phyloP scores from a whole-genome alignment of 2,888 invertebrate genomes.

The Thymelicus acteon region DNA sequence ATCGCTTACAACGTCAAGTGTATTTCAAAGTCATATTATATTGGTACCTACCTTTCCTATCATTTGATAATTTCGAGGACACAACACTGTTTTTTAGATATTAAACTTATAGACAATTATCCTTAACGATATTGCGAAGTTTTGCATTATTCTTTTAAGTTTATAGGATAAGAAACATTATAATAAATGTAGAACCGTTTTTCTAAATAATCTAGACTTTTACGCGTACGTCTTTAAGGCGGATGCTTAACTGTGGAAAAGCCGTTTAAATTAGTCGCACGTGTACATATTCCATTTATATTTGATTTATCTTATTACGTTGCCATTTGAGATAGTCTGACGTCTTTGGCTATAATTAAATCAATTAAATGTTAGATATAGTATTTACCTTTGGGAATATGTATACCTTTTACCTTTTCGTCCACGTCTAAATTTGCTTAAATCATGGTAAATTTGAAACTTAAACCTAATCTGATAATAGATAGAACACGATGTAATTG shows the following conservation, averaged over 20 bases:
- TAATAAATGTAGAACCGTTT: too few relatives aligned
- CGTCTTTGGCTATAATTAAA: too few relatives aligned
- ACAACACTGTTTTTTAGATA: neutral
- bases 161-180: too few relatives aligned
- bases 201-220: too few relatives aligned
- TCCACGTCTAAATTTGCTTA: too few relatives aligned
- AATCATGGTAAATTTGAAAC: neutral
- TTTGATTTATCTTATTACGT: neutral
- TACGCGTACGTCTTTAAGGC: too few relatives aligned
- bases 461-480: neutral
- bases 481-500: too few relatives aligned
- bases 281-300: neutral
- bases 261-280: neutral
- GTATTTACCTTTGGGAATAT: too few relatives aligned
- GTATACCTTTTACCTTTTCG: too few relatives aligned
- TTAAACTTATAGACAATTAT: neutral
- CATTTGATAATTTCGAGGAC: constrained; percentile 23
- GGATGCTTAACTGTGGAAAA: neutral
- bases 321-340: neutral
- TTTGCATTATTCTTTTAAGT: neutral
- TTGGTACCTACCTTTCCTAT: constrained; percentile 1
- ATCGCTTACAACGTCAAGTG: constrained; percentile 5
- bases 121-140: neutral
- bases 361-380: too few relatives aligned
- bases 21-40: constrained; percentile 14